phyloP scores from a whole-genome alignment of 2,888 invertebrate genomes.

The Argynnis bischoffii region DNA sequence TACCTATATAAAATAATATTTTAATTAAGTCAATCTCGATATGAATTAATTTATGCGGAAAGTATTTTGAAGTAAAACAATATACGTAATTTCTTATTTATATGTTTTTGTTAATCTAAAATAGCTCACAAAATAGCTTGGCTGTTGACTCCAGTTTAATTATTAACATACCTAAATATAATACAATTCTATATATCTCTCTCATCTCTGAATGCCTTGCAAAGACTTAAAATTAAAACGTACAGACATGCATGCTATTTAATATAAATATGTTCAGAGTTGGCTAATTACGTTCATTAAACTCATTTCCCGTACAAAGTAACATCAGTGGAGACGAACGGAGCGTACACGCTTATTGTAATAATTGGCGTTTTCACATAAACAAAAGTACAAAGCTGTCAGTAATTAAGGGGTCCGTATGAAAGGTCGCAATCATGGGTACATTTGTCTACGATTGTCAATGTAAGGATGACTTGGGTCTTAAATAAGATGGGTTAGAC shows the following conservation, averaged over 20 bases:
- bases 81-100: no score
- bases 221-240: slow-evolving; percentile 17
- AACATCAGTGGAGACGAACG: slow-evolving; percentile 53
- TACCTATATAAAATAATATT: no score
- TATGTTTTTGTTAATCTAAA: background rate
- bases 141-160: background rate
- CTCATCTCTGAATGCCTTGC: background rate
- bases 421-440: slow-evolving; percentile 70
- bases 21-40: no score
- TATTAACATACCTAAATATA: background rate
- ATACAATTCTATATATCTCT: background rate
- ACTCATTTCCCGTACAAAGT: slow-evolving; percentile 50
- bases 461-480: slow-evolving; percentile 25
- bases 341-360: slow-evolving; percentile 65
- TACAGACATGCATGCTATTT: slow-evolving; percentile 16
- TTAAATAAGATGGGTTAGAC: slow-evolving; percentile 22
- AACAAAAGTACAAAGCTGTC: slow-evolving; percentile 61
- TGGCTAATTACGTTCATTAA: slow-evolving; percentile 50
- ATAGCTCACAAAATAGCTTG: background rate
- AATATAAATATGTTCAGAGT: slow-evolving; percentile 31
- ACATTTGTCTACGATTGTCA: slow-evolving; percentile 42
- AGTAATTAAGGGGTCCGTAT: slow-evolving; percentile 72
- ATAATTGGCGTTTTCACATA: slow-evolving; percentile 70
- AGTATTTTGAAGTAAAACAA: no score
- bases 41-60: no score